Conservation (phyloP, 2,888 invertebrate genomes). For the Chrysolina haemoptera region DNA sequence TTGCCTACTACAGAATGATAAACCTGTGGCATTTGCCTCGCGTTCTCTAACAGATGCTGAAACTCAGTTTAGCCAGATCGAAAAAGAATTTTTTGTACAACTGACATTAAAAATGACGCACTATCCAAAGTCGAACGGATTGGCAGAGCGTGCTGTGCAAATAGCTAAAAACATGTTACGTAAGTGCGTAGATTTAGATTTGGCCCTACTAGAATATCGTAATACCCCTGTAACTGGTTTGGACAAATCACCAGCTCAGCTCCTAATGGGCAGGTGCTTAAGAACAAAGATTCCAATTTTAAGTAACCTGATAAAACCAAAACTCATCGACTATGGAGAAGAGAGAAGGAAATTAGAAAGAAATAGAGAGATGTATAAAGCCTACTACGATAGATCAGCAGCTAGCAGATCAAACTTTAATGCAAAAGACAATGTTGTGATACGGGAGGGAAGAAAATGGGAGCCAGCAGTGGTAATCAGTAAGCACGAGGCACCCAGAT, state of each 20-base stretch:
- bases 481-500: no score
- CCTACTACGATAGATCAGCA: not conserved
- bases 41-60: constrained; percentile 3
- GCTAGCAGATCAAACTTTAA: not conserved
- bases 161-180: not conserved
- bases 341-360: not conserved
- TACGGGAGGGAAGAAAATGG: not conserved
- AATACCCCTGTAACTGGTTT: not conserved
- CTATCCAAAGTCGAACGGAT: no score
- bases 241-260: not conserved
- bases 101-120: no score
- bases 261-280: not conserved
- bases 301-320: not conserved
- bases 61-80: constrained; percentile 5
- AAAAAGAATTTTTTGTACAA: not conserved
- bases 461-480: no score
- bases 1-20: not conserved
- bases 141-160: not conserved
- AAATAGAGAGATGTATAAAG: not conserved
- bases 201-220: constrained; percentile 1
- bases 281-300: not conserved
- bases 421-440: not conserved
- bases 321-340: not conserved
- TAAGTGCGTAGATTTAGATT: not conserved
- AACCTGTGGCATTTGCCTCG: constrained; percentile 10